Percentiles rank a stretch among this genome's conserved stretches.
Conservation (phyloP, 1,140 invertebrate species). For the Papilio machaon region DNA sequence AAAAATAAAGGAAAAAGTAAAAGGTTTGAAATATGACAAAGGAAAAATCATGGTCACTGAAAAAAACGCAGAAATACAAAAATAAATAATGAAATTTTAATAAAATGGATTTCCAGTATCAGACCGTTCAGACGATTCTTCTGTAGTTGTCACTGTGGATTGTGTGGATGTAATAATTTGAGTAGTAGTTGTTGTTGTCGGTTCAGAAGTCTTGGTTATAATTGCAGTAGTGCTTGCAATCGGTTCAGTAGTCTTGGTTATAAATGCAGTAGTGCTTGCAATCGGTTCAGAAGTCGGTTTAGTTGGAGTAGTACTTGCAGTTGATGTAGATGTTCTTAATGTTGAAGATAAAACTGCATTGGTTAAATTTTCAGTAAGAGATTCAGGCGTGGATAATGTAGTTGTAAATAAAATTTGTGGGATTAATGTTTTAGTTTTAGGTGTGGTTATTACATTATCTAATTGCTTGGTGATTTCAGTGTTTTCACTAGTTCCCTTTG, state of each 20-base stretch:
- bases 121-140: conserved; percentile 6
- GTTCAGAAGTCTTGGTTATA: not conserved
- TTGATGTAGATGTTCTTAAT: conserved; percentile 3
- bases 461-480: not conserved
- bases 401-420: not conserved
- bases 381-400: not conserved
- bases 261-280: not conserved
- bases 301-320: not conserved
- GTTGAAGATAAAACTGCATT: not conserved
- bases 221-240: not conserved
- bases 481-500: not conserved
- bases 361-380: not conserved
- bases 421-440: not conserved
- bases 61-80: not conserved
- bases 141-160: conserved; percentile 34
- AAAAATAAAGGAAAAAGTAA: not conserved
- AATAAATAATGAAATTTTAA: conserved; percentile 11
- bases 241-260: not conserved
- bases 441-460: not conserved
- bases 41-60: not conserved
- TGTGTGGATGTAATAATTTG: conserved; percentile 1
- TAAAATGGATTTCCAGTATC: conserved; percentile 55
- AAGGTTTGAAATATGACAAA: not conserved
- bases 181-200: conserved; percentile 12
- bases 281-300: conserved; percentile 18